Percentiles rank a stretch among this genome's conserved stretches.
These are phyloP conservation scores for Tragelaphus scriptus DNA, from an alignment of 2,113 vertebrate species.

Conservation along the genomic window DNA sequence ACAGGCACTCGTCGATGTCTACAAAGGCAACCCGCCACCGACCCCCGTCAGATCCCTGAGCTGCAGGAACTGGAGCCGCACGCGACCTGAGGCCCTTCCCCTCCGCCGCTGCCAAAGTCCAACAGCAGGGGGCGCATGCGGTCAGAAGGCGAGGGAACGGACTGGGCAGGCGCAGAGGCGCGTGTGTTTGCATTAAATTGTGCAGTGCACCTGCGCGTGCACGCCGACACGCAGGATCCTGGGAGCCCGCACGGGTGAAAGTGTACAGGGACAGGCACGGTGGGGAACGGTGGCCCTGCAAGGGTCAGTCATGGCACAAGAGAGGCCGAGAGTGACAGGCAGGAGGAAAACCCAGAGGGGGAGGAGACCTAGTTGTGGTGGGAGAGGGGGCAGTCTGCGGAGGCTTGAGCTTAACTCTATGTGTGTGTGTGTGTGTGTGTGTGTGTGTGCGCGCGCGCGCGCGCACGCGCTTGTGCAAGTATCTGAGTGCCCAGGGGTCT, in stretches of 20 bases:
- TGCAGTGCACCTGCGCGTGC: fast-evolving
- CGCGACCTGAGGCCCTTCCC: background rate
- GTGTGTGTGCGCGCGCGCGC: background rate
- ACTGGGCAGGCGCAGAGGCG: background rate
- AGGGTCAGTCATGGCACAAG: too few species aligned
- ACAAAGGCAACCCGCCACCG: background rate
- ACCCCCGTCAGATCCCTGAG: fast-evolving
- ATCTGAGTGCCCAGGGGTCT: background rate
- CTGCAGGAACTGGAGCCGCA: background rate
- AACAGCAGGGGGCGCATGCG: background rate
- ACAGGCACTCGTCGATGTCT: slow-evolving; percentile 94
- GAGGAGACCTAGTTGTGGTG: background rate
- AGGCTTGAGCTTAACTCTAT: background rate
- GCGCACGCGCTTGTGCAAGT: fast-evolving
- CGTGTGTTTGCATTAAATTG: background rate
- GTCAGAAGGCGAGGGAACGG: background rate
- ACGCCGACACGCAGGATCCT: fast-evolving
- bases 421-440: too few species aligned
- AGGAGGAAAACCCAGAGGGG: background rate
- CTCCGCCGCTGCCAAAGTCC: background rate
- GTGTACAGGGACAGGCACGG: background rate
- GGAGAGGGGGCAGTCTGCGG: too few species aligned
- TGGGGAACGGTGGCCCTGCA: background rate
- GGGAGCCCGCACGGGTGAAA: fast-evolving
- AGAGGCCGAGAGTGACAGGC: background rate